Base-by-base conservation (phyloP, 2,888 invertebrate species). In the Taphrorychus bicolor region DNA sequence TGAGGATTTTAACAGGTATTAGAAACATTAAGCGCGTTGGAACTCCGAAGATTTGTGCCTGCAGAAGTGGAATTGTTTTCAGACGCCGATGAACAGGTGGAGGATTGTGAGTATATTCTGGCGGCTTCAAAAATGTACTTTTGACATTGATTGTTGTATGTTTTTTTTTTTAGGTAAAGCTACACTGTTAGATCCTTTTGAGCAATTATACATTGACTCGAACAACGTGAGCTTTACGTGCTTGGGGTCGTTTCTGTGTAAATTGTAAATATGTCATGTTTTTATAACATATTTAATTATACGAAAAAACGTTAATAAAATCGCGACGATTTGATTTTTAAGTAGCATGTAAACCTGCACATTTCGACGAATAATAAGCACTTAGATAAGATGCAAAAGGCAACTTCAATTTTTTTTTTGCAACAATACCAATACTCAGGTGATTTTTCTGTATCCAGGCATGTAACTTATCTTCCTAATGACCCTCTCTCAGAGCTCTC, bases 11-110 rank as follows among this genome's bases (percentile, higher is more conserved):
- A 84, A 40, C 79, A 89, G 84, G 81, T 88, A 66, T 79, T 90
- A 18, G 77, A 82, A 61, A 84, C 85, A 60, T 75, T 89, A 52
- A 84, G 82, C n/a, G 89, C 88, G 74, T 53, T 89, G 19, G 77
- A 83, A 71, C 79, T 85, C 49, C 82, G 80, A 59, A 76, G 79
- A 2, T 76, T 83, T 63, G 78, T 77, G 62, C 77, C 77, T 48
- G 70, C 1, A 9, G 11, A 78, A 3, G 80, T 80, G 19, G 82
- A 80, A n/a, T 73, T 87, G 42, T 85, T 85, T 75, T 84, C 75
- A 16, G 73, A 70, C 68, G 53, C 54, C 17, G 68, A 57, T n/a
- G n/a, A n/a, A n/a, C n/a, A 19, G 63, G 9, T 42, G 19, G 18
- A 58, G 19, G 70, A 73, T 68, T 56, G 75, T 74, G 70, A 74